These are phyloP conservation scores for Eremophila alpestris DNA, from an alignment of 2,797 vertebrate genomes.

Conservation along the genomic window DNA sequence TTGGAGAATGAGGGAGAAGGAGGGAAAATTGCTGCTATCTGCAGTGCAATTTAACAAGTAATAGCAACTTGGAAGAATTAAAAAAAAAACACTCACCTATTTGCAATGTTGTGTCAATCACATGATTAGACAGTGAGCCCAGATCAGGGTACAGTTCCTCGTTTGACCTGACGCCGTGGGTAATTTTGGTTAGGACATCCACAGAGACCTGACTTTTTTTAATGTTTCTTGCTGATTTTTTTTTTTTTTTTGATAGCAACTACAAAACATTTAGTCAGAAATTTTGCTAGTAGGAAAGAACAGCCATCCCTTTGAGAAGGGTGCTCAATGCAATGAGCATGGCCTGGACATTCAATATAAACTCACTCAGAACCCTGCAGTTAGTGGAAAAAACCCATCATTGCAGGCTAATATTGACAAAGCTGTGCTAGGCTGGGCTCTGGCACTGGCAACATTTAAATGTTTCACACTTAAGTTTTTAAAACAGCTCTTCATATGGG, in stretches of 20 bases:
- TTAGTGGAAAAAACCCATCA: rapidly evolving
- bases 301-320: not conserved
- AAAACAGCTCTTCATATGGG: not conserved
- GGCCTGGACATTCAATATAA: not conserved
- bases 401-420: not conserved
- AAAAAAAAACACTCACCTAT: not conserved
- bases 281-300: not conserved
- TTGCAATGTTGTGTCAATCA: not conserved
- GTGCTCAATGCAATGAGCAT: not conserved
- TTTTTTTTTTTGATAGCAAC: not conserved
- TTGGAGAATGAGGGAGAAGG: constrained; percentile 1
- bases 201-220: not conserved
- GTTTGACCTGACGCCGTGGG: rapidly evolving
- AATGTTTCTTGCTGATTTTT: not conserved
- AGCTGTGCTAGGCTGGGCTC: not conserved
- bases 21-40: constrained; percentile 32
- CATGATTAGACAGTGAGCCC: not conserved
- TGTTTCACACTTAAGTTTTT: not conserved
- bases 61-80: not conserved
- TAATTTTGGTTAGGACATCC: not conserved
- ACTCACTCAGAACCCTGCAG: not conserved
- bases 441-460: not conserved
- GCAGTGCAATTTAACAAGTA: not conserved
- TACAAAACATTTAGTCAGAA: not conserved
- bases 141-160: not conserved